Conservation (phyloP, 2,888 invertebrate species). For the Tachina lurida region DNA sequence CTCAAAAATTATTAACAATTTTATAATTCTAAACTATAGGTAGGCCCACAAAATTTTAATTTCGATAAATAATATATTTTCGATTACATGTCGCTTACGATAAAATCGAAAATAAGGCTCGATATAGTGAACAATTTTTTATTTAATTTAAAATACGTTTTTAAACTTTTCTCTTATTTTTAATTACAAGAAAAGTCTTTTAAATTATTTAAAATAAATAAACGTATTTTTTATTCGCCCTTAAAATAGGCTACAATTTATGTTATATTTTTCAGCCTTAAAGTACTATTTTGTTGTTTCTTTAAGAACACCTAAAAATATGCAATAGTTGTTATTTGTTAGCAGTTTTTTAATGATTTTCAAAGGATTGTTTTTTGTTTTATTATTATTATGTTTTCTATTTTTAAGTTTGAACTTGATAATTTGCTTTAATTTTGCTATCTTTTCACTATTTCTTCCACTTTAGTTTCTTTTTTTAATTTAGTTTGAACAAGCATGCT, state of each 20-base stretch:
- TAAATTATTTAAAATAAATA: not conserved
- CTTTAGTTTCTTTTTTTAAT: constrained; percentile 6
- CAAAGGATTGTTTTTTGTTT: not conserved
- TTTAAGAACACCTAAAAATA: not conserved
- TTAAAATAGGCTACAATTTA: not conserved
- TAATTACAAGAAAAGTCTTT: no score
- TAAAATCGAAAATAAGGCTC: no score
- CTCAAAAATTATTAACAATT: no score
- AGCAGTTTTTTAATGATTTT: no score
- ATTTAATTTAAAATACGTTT: no score
- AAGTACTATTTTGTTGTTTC: not conserved
- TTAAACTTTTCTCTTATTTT: no score
- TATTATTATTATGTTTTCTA: not conserved
- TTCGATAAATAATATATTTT: no score
- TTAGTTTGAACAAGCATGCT: not conserved
- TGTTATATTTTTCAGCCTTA: not conserved
- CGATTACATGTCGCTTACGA: no score
- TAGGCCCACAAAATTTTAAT: no score
- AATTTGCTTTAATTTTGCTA: constrained; percentile 50
- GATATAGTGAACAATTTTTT: no score
- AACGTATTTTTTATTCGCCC: not conserved
- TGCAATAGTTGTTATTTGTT: not conserved
- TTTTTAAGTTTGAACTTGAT: constrained; percentile 26
- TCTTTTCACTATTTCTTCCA: constrained; percentile 6
- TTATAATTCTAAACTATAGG: no score